A percentile compares a stretch with the other conserved stretches of the same genome.
phyloP scores from a whole-genome alignment of 1,140 invertebrate species.

The Hycleus cichorii region DNA sequence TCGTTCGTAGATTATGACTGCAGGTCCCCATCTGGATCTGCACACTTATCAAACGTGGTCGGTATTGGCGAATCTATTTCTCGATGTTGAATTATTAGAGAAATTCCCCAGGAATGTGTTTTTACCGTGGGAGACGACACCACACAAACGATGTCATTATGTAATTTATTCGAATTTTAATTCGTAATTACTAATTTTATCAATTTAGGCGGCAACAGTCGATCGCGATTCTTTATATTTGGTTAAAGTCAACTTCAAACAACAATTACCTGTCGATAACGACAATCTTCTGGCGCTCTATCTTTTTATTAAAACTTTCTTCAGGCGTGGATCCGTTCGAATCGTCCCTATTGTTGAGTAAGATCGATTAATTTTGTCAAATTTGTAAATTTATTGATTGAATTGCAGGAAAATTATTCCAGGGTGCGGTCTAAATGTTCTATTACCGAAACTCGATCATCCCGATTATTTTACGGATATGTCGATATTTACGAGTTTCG shows the following conservation, averaged over 20 bases:
- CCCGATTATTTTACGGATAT: conserved; percentile 29
- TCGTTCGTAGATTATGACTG: conserved; percentile 23
- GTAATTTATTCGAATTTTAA: neutral
- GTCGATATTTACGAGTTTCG: conserved; percentile 32
- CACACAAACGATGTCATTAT: neutral
- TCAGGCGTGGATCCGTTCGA: conserved; percentile 18
- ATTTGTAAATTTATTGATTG: neutral
- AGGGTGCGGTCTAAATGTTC: conserved; percentile 26
- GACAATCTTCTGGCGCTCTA: conserved; percentile 27
- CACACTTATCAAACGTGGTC: conserved; percentile 20
- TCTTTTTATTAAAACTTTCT: conserved; percentile 29
- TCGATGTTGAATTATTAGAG: conserved; percentile 28
- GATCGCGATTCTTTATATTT: conserved; percentile 27
- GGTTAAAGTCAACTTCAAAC: conserved; percentile 29
- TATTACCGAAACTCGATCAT: conserved; percentile 26
- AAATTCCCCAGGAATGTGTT: conserved; percentile 32
- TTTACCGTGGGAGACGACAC: conserved; percentile 31
- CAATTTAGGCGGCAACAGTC: conserved; percentile 10
- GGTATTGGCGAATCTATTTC: conserved; percentile 30
- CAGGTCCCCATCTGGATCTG: conserved; percentile 20
- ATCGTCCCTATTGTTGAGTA: conserved; percentile 26
- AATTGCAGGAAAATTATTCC: conserved; percentile 34
- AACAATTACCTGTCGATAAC: conserved; percentile 20
- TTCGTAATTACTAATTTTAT: neutral
- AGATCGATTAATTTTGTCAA: neutral